Percentiles rank a stretch among this genome's conserved stretches.
phyloP scores from a whole-genome alignment of 2,797 vertebrate genomes.

The Euthynnus affinis region DNA sequence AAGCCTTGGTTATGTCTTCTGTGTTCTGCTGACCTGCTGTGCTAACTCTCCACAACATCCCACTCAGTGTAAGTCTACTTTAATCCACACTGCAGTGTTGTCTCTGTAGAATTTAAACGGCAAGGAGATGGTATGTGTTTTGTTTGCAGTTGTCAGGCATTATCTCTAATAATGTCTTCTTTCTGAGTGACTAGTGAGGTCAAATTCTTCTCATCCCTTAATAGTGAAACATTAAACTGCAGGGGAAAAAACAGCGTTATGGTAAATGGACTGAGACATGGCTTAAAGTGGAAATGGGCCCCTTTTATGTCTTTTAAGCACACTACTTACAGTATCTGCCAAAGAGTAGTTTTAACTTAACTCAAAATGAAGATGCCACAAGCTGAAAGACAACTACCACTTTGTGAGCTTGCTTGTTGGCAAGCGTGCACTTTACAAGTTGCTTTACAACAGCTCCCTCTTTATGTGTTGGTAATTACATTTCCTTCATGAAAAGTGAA shows the following conservation, averaged over 20 bases:
- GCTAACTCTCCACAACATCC: constrained; percentile 19
- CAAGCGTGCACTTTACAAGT: constrained; percentile 19
- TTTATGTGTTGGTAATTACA: constrained; percentile 69
- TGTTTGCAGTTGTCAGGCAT: constrained; percentile 48
- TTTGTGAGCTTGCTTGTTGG: constrained; percentile 42
- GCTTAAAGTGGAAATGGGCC: constrained; percentile 51
- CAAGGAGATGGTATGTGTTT: constrained; percentile 23
- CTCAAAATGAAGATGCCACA: constrained; percentile 60
- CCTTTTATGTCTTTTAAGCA: constrained; percentile 49
- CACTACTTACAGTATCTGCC: constrained; percentile 35
- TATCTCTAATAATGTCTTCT: constrained; percentile 26
- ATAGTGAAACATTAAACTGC: constrained; percentile 52
- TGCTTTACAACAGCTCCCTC: constrained; percentile 54
- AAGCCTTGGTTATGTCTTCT: constrained; percentile 16
- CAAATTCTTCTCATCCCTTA: constrained; percentile 55
- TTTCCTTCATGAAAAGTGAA: constrained; percentile 73
- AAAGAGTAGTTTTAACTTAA: constrained; percentile 60
- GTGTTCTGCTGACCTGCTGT: constrained; percentile 34
- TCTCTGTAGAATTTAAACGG: constrained; percentile 20
- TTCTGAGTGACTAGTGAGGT: constrained; percentile 42
- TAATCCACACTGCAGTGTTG: constrained; percentile 22
- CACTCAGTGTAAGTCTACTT: neutral
- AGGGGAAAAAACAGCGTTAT: constrained; percentile 20
- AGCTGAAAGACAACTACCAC: constrained; percentile 57
- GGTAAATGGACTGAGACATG: constrained; percentile 55